Evolutionary conservation across 37 sponge, comb jelly and placozoan species (phyloP).

Genomic region (Diacarnus erythraeanus): DNA sequence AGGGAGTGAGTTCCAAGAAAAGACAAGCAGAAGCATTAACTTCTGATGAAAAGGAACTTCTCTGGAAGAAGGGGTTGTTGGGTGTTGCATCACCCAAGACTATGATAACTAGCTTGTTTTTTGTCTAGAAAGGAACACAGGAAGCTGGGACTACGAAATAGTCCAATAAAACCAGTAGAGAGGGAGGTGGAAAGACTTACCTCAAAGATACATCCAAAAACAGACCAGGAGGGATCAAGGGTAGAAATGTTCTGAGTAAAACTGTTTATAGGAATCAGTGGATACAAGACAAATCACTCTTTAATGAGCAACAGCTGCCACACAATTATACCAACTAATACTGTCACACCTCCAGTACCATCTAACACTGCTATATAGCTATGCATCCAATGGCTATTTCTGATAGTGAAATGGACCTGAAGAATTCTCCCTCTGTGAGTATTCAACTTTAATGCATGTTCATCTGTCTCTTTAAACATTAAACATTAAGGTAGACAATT

Average conservation of each 20-base stretch:
- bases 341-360: too few relatives aligned
- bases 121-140: conserved; percentile 35
- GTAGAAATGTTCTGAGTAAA: conserved; percentile 17
- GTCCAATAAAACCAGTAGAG: conserved; percentile 33
- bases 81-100: conserved; percentile 10
- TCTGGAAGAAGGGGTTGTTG: conserved; percentile 29
- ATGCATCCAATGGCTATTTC: too few relatives aligned
- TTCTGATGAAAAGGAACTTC: conserved; percentile 4
- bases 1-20: conserved; percentile 6
- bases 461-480: too few relatives aligned
- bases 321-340: too few relatives aligned
- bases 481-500: too few relatives aligned
- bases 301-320: too few relatives aligned
- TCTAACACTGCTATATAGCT: too few relatives aligned
- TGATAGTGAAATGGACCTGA: too few relatives aligned
- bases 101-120: conserved; percentile 29
- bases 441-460: too few relatives aligned
- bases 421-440: too few relatives aligned
- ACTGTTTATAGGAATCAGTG: too few relatives aligned
- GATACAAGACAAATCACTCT: too few relatives aligned
- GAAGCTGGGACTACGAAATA: conserved; percentile 14
- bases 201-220: conserved; percentile 36
- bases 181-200: conserved; percentile 21
- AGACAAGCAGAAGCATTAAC: conserved; percentile 21
- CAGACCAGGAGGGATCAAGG: conserved; percentile 37